These are phyloP conservation scores for Lagopus muta DNA, from an alignment of 2,113 vertebrate genomes.

Conservation along the genomic window DNA sequence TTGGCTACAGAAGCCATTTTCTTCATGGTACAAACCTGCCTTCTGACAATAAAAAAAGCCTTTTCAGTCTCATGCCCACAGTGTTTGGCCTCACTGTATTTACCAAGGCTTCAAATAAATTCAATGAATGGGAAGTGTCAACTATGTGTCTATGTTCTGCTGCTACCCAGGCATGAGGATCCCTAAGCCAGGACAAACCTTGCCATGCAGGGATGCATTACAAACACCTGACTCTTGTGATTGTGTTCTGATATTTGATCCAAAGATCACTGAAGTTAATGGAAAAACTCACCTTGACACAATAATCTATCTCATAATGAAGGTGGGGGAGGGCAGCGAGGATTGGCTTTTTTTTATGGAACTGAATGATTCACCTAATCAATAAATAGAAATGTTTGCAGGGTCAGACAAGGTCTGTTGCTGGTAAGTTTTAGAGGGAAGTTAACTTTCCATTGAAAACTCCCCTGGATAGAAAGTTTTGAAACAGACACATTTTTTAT, in stretches of 20 bases:
- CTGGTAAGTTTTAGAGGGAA: background rate
- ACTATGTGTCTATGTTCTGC: background rate
- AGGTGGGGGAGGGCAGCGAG: background rate
- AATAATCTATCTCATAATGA: background rate
- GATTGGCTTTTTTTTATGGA: background rate
- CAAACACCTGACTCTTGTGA: accelerated
- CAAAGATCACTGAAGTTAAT: slow-evolving; percentile 39
- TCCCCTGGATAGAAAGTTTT: background rate
- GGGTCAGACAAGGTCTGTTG: background rate
- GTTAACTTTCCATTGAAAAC: background rate
- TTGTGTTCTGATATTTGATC: background rate
- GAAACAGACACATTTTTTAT: background rate
- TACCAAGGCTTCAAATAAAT: background rate
- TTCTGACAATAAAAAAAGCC: background rate
- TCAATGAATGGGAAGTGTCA: background rate
- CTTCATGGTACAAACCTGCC: background rate
- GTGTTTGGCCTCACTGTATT: background rate
- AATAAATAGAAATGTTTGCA: background rate
- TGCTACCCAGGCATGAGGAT: background rate
- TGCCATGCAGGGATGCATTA: background rate
- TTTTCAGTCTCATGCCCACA: background rate
- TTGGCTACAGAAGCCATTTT: background rate
- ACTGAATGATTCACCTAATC: slow-evolving; percentile 43
- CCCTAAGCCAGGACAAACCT: slow-evolving; percentile 9
- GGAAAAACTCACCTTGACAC: slow-evolving; percentile 40